Conservation (phyloP, 2,888 invertebrate species). For the Aquatica leii region DNA sequence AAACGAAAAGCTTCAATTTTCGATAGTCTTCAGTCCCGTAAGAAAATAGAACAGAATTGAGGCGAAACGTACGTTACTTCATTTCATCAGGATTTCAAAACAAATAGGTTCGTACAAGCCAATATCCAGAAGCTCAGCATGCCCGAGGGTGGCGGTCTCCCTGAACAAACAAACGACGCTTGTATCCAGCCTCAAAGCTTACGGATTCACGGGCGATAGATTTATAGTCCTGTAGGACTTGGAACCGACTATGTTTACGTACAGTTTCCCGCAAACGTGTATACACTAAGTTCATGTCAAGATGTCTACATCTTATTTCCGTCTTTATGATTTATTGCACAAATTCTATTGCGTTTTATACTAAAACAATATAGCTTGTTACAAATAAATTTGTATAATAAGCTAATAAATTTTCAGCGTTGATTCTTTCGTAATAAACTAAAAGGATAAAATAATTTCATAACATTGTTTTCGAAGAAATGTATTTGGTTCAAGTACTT, state of each 20-base stretch:
- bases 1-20: constrained; percentile 25
- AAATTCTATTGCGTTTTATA: constrained; percentile 20
- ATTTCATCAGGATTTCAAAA: constrained; percentile 52
- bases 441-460: background rate
- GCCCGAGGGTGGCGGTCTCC: constrained; percentile 43
- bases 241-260: constrained; percentile 40
- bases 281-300: constrained; percentile 31
- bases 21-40: constrained; percentile 14
- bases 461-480: constrained; percentile 8
- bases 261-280: constrained; percentile 33
- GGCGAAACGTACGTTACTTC: constrained; percentile 42
- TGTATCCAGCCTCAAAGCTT: constrained; percentile 48
- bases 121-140: constrained; percentile 49
- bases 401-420: constrained; percentile 1
- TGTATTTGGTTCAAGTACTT: constrained; percentile 2
- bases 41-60: constrained; percentile 22
- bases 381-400: constrained; percentile 1
- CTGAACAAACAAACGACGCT: constrained; percentile 50
- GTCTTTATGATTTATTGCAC: constrained; percentile 30
- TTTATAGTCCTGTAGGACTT: constrained; percentile 52
- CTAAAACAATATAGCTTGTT: constrained; percentile 12
- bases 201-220: constrained; percentile 50
- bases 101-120: constrained; percentile 52
- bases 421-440: constrained; percentile 4
- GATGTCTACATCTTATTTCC: constrained; percentile 33